Evolutionary conservation across 2,888 invertebrate species (phyloP), one percentile per base, ranked within the genome.

Genomic region (Ectemnius continuus): DNA sequence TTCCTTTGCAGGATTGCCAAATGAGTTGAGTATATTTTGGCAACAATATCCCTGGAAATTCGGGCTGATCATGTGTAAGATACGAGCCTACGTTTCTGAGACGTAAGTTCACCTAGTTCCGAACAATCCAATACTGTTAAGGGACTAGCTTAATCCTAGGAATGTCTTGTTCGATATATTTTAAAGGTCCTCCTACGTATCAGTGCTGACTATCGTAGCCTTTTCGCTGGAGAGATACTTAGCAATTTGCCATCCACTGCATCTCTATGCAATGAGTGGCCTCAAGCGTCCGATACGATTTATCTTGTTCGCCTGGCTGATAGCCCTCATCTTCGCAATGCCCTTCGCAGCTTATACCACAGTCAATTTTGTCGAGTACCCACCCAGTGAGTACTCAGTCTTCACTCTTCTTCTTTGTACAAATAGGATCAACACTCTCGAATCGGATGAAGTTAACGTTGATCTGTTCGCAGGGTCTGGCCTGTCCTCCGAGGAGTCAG

Each of bases 181-280:
- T 92, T 92, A 26, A 92, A 96, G 96, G 90, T 96, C 96, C 1
- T 95, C 96, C 0, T 97, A 97, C 91, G 97, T 96, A 1, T 97
- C 97, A 4, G 96, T 97, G 67, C 91, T 97, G 88, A 97, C 97
- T 28, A 97, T 97, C 84, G 96, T 97, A 59, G 96, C 97, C 3
- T 97, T 97, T 91, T 97, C 97, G 0, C 94, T 96, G 91, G 97
- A 97, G 91, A 93, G 97, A 18, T 97, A 97, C 91, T 91, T 97
- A 81, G 97, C 97, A 45, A 97, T 97, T 86, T 97, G 97, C 88
- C 96, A 97, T 89, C 97, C 97, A 0, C 91, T 97, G 61, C 94
- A 95, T 88, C 93, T 96, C 75, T 96, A 96, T 91, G 94, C 95
- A 5, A 52, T 52, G 94, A 95, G 96, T 0, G 96, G 96, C 0